These are phyloP conservation scores for Leptinotarsa texana DNA, from an alignment of 1,140 invertebrate species.

Conservation along the genomic window DNA sequence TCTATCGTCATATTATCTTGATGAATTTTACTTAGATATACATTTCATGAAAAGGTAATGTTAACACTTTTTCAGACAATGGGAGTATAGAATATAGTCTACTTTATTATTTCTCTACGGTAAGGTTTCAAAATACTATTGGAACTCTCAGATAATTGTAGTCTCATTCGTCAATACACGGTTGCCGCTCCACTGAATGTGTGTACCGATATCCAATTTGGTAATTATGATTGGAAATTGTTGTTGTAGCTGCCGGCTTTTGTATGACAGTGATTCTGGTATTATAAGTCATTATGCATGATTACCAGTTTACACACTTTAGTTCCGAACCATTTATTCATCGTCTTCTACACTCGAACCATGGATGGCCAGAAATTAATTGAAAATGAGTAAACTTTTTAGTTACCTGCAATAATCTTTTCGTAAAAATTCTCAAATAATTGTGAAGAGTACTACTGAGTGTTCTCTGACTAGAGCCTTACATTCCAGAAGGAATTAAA, in stretches of 20 bases:
- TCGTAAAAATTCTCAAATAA: too few relatives aligned
- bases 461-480: too few relatives aligned
- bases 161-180: not conserved
- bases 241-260: constrained; percentile 38
- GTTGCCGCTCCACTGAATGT: constrained; percentile 22
- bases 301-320: constrained; percentile 42
- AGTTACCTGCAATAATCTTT: too few relatives aligned
- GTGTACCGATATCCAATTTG: constrained; percentile 30
- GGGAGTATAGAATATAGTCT: too few relatives aligned
- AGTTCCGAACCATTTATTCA: constrained; percentile 18
- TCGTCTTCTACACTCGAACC: not conserved
- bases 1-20: too few relatives aligned
- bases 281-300: constrained; percentile 41
- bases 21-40: not conserved
- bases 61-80: too few relatives aligned
- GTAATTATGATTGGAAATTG: constrained; percentile 44
- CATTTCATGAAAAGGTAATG: not conserved
- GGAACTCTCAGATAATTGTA: too few relatives aligned
- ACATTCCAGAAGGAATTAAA: too few relatives aligned
- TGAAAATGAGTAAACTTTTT: not conserved
- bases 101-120: too few relatives aligned
- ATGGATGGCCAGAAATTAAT: not conserved
- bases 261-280: constrained; percentile 38
- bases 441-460: too few relatives aligned
- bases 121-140: too few relatives aligned